Base-by-base conservation (phyloP, 2,888 invertebrate genomes). In the Drosophila kanekoi region DNA sequence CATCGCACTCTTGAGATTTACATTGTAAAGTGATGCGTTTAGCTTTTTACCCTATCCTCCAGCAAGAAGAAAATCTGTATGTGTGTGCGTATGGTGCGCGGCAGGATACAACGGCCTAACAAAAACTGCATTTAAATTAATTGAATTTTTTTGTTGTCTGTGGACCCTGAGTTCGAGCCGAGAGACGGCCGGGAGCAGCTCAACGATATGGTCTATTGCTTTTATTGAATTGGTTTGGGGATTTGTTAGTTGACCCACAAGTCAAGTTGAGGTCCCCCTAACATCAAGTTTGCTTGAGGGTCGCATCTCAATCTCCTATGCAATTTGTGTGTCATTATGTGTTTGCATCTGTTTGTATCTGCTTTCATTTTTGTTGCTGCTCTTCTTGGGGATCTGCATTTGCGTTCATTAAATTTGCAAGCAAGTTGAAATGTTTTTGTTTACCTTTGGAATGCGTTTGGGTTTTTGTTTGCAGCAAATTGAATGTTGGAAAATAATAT, bases 211-310 rank as follows among this genome's bases (percentile, higher is more conserved):
- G 60, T 71, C 60, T 75, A 80, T 79, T 72, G 89, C 89, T 86
- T 81, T 89, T 87, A 86, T 87, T 81, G 87, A 81, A 86, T 86
- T 86, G 89, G 89, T 89, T 86, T 87, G 75, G 85, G 87, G 79
- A 87, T 65, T 84, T 81, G 79, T 70, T 72, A 79, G 80, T 71
- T 79, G 77, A 74, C 72, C 72, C 70, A 79, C 68, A 83, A 83
- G 86, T 74, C 73, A 82, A 76, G 65, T 62, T 67, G 60, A 28
- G 47, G 40, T 38, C 40, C 14, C 41, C 32, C 64, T 28, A 9
- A 5, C 47, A 37, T 41, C 51, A 60, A 52, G 60, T 64, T 79
- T 72, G 81, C 88, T 87, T 79, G 72, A 59, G 87, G 65, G 87
- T 60, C 79, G 54, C 33, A 32, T 44, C 48, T 56, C 70, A 43